Evolutionary conservation across 2,113 vertebrate genomes (phyloP).

Genomic region (Silurus glanis): DNA sequence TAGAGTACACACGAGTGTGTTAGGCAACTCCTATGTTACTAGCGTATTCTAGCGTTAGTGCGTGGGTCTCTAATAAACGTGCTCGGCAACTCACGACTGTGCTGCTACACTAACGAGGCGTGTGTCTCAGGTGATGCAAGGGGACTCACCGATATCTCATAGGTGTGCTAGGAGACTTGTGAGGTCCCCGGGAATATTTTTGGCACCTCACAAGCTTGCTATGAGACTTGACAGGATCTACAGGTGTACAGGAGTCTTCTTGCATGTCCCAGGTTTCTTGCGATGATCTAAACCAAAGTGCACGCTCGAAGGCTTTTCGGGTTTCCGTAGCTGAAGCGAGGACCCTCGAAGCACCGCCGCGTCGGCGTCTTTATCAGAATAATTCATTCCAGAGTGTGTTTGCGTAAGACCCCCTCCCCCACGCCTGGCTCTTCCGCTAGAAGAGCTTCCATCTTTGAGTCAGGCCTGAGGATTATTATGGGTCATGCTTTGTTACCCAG

Average conservation of each 20-base stretch:
- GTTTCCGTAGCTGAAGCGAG: constrained; percentile 4
- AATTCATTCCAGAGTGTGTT: constrained; percentile 70
- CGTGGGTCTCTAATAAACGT: neutral
- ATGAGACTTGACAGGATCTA: neutral
- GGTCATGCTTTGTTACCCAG: constrained; percentile 80
- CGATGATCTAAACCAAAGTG: neutral
- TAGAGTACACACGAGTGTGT: neutral
- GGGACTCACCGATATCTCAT: neutral
- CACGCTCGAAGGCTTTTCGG: neutral
- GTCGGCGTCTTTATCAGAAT: constrained; percentile 72
- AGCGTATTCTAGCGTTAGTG: neutral
- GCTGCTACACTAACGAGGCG: neutral
- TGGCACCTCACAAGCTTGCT: neutral
- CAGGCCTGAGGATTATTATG: constrained; percentile 76
- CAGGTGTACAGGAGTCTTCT: neutral
- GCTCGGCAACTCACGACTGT: too few species aligned
- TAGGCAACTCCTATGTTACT: neutral
- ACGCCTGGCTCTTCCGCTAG: constrained; percentile 64
- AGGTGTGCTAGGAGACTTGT: neutral
- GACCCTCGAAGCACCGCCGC: neutral
- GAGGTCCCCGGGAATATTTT: neutral
- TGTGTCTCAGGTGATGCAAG: neutral
- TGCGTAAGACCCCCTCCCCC: constrained; percentile 52
- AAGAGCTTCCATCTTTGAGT: constrained; percentile 69
- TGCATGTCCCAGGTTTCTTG: neutral